Conservation (phyloP, 2,797 vertebrate species). For the Sarcophilus harrisii region DNA sequence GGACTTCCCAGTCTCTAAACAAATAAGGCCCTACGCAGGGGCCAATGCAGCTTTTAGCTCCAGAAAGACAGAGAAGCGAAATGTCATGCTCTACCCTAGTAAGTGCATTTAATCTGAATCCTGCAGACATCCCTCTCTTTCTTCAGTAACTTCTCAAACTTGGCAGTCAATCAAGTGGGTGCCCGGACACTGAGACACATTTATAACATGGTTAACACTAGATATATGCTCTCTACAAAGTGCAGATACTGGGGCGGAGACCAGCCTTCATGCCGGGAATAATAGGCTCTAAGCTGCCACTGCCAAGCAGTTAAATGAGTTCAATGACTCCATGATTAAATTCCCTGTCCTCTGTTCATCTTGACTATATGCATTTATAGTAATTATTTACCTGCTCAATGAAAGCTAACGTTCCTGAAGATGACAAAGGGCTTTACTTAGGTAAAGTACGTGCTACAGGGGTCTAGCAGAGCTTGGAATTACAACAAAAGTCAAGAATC, state of each 20-base stretch:
- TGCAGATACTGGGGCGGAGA: constrained; percentile 44
- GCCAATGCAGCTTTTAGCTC: constrained; percentile 73
- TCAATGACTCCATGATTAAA: constrained; percentile 58
- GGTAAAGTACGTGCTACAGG: constrained; percentile 26
- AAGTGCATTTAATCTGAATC: constrained; percentile 68
- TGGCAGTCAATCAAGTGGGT: constrained; percentile 67
- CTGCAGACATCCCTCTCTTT: constrained; percentile 50
- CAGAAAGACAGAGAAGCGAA: constrained; percentile 74
- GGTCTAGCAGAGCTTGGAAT: constrained; percentile 46
- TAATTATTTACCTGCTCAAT: constrained; percentile 57
- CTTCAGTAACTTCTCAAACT: constrained; percentile 54
- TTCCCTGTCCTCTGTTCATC: constrained; percentile 38
- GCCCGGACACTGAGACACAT: constrained; percentile 52
- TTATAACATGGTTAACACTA: constrained; percentile 51
- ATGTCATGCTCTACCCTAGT: constrained; percentile 74
- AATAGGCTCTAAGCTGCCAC: constrained; percentile 57
- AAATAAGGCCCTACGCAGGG: constrained; percentile 75
- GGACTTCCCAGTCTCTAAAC: constrained; percentile 74
- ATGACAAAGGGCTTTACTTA: constrained; percentile 41
- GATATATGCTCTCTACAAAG: constrained; percentile 42
- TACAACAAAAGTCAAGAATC: constrained; percentile 32
- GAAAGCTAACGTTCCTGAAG: constrained; percentile 56
- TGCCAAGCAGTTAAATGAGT: constrained; percentile 57
- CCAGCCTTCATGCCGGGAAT: constrained; percentile 46
- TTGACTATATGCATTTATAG: constrained; percentile 54